These are phyloP conservation scores for Polypterus senegalus DNA, from an alignment of 2,113 vertebrate genomes.

Conservation along the genomic window DNA sequence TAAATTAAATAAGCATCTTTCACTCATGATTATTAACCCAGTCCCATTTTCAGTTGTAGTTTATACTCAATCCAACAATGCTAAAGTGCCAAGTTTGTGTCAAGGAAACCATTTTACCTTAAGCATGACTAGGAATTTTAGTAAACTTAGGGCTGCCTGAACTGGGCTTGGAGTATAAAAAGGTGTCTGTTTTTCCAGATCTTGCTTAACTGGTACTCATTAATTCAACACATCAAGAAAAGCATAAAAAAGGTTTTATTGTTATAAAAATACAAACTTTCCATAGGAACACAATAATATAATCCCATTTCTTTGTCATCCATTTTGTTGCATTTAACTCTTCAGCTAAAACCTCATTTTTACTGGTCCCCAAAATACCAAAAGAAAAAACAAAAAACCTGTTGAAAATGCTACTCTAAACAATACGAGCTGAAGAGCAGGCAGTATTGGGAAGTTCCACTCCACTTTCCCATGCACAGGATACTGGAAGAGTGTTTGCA, in stretches of 20 bases:
- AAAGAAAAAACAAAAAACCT: slow-evolving; percentile 33
- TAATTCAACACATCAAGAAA: slow-evolving; percentile 30
- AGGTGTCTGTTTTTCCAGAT: no score
- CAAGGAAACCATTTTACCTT: no score
- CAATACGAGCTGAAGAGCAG: slow-evolving; percentile 59
- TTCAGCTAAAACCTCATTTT: slow-evolving; percentile 28
- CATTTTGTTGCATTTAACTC: slow-evolving; percentile 39
- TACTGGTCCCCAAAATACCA: slow-evolving; percentile 45
- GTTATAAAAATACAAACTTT: slow-evolving; percentile 80
- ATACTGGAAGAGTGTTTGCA: slow-evolving; percentile 48
- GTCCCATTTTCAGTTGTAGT: no score
- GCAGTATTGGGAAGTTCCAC: slow-evolving; percentile 57
- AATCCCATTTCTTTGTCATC: slow-evolving; percentile 71
- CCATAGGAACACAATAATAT: slow-evolving; percentile 92
- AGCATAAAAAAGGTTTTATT: slow-evolving; percentile 65
- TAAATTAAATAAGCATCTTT: no score
- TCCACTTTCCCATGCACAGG: slow-evolving; percentile 73
- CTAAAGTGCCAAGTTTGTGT: no score
- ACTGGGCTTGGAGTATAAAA: no score
- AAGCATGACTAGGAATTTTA: no score
- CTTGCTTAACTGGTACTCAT: no score
- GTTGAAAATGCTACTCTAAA: slow-evolving; percentile 49
- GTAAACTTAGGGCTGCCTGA: no score
- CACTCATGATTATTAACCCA: no score
- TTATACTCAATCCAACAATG: no score